A percentile compares a stretch with the other conserved stretches of the same genome.
phyloP scores from a whole-genome alignment of 1,140 invertebrate genomes.

The Procambarus virginalis region DNA sequence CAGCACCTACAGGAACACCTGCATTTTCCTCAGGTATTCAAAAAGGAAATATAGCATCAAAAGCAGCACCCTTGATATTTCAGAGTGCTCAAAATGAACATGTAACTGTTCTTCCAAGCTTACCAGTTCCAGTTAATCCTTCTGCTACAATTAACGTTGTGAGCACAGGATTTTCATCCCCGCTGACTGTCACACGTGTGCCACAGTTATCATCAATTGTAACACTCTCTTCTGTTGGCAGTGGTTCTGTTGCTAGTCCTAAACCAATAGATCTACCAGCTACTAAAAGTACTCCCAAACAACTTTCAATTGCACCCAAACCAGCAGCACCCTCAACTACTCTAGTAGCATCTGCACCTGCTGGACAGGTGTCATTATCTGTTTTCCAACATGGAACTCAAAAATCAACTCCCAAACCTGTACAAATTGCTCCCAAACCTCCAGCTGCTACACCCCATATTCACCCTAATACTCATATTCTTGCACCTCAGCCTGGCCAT shows the following conservation, averaged over 20 bases:
- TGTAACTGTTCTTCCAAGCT: constrained; percentile 41
- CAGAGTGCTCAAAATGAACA: constrained; percentile 44
- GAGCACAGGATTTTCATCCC: constrained; percentile 18
- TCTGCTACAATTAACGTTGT: constrained; percentile 45
- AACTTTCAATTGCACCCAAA: constrained; percentile 68
- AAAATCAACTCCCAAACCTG: constrained; percentile 62
- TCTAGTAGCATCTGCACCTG: constrained; percentile 1
- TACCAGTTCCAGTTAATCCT: constrained; percentile 46
- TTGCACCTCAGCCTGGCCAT: constrained; percentile 57
- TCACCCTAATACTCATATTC: constrained; percentile 48
- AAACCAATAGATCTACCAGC: constrained; percentile 40
- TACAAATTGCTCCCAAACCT: constrained; percentile 70
- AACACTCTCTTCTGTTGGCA: constrained; percentile 45
- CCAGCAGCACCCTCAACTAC: constrained; percentile 49
- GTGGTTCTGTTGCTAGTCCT: constrained; percentile 26
- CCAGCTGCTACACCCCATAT: constrained; percentile 40
- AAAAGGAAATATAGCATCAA: constrained; percentile 23
- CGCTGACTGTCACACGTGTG: constrained; percentile 17
- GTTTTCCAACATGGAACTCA: constrained; percentile 42
- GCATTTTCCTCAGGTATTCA: constrained; percentile 1
- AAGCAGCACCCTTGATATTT: constrained; percentile 18
- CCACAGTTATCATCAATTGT: constrained; percentile 41
- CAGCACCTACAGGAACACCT: constrained; percentile 8
- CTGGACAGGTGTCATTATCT: constrained; percentile 37
- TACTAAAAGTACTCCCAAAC: constrained; percentile 57